Conservation (phyloP, 1,140 invertebrate species). For the Pogonognathellus flavescens region DNA sequence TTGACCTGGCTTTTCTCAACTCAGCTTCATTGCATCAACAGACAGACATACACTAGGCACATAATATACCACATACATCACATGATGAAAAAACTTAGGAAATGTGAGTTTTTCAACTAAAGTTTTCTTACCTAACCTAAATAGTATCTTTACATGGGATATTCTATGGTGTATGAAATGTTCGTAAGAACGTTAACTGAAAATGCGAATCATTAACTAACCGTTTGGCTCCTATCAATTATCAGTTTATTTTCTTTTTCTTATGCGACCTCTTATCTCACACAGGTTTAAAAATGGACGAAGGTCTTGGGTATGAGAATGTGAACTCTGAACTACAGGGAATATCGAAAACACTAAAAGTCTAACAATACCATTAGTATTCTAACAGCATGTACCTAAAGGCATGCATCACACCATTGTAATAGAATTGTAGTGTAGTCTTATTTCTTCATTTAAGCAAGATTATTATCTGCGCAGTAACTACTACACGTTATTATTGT, state of each 20-base stretch:
- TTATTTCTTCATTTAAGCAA: neutral
- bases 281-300: neutral
- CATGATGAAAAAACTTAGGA: neutral
- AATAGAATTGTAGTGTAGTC: too few species aligned
- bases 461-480: conserved; percentile 3
- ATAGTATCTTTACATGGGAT: too few species aligned
- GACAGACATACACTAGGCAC: too few species aligned
- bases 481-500: neutral
- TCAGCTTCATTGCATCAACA: conserved; percentile 22
- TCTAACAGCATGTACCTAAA: too few species aligned
- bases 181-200: neutral
- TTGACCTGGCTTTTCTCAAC: conserved; percentile 20
- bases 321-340: conserved; percentile 2
- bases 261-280: conserved; percentile 1
- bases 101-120: conserved; percentile 8
- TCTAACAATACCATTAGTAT: neutral
- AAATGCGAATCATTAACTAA: conserved; percentile 33
- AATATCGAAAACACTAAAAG: conserved; percentile 13
- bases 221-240: neutral
- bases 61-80: too few species aligned
- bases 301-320: conserved; percentile 25
- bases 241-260: conserved; percentile 22
- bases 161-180: neutral
- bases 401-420: too few species aligned
- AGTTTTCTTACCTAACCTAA: neutral